Base-by-base conservation (phyloP, 2,113 vertebrate species). In the Empidonax traillii region DNA sequence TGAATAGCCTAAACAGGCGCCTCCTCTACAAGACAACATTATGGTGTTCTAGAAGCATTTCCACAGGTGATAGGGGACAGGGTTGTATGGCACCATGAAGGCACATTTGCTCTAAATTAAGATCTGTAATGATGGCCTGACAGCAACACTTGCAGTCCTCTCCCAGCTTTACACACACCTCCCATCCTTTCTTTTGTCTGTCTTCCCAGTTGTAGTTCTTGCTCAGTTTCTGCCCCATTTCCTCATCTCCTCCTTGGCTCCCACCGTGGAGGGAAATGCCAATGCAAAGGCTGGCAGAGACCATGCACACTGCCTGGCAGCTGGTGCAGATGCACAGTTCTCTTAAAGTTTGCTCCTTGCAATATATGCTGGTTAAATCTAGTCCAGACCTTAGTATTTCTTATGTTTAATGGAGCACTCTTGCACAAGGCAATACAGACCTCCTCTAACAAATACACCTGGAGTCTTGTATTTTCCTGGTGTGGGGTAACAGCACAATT, bases 151-250 rank as follows among this genome's bases (percentile, higher is more conserved):
- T 25, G 11, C 2, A 58, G 47, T 31, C 27, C 55, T 78, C 25
- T 69, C 55, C 23, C 41, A 46, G 37, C 25, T 65, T 66, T 46
- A 53, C 44, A 15, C 41, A 58, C 41, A 10, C 10, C 21, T 78
- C 62, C 52, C 53, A 67, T 62, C 35, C 67, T 71, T 84, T 44
- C 22, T 59, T 39, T 39, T 35, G 27, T 22, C 17, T 41, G 67
- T 73, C 13, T 55, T 77, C 14, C 5, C 67, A 33, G 44, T n/a
- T 49, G 21, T 24, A 27, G 8, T 17, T 59, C 31, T 66, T 37
- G 12, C 25, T 58, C 1, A 0, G 2, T 15, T 49, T 20, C 4
- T 1, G 1, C 3, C 24, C 4, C 8, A 8, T 41, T 37, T 14
- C 27, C 5, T 22, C 13, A 8, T 30, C 30, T 18, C 14, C 20